phyloP scores from a whole-genome alignment of 2,888 invertebrate genomes.

The Oligia strigilis region DNA sequence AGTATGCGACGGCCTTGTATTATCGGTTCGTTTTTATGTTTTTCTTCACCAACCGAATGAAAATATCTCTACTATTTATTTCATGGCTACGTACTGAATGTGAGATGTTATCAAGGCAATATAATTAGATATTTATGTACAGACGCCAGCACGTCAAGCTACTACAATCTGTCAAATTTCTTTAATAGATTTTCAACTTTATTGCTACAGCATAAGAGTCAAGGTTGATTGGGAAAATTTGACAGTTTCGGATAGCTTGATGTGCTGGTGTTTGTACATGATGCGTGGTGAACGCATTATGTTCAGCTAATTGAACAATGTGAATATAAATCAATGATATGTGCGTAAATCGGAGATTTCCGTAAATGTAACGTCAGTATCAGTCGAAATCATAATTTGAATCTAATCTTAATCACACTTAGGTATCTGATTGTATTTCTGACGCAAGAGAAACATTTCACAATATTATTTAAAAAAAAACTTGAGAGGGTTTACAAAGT shows the following conservation, averaged over 20 bases:
- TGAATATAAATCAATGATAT: not conserved
- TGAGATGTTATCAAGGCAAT: not conserved
- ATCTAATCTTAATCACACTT: not conserved
- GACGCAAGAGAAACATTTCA: not conserved
- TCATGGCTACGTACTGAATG: not conserved
- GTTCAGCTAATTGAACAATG: not conserved
- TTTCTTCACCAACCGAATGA: not conserved
- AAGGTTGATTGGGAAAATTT: no score
- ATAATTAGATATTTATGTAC: not conserved
- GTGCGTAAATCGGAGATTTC: not conserved
- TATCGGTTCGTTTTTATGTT: conserved; percentile 18
- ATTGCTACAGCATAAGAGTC: no score
- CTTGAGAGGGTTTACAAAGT: not conserved
- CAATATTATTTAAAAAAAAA: not conserved
- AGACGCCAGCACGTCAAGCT: no score
- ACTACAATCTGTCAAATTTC: no score
- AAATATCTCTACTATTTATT: not conserved
- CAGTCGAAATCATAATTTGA: not conserved
- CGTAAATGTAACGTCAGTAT: not conserved
- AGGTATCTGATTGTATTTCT: not conserved
- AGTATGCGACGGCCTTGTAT: conserved; percentile 22
- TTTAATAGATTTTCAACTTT: no score
- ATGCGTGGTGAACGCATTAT: not conserved
- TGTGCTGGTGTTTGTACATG: not conserved
- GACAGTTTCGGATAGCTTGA: no score